Evolutionary conservation across 1,140 invertebrate species (phyloP), one percentile per base, ranked within the genome.

Genomic region (Archegozetes longisetosus): DNA sequence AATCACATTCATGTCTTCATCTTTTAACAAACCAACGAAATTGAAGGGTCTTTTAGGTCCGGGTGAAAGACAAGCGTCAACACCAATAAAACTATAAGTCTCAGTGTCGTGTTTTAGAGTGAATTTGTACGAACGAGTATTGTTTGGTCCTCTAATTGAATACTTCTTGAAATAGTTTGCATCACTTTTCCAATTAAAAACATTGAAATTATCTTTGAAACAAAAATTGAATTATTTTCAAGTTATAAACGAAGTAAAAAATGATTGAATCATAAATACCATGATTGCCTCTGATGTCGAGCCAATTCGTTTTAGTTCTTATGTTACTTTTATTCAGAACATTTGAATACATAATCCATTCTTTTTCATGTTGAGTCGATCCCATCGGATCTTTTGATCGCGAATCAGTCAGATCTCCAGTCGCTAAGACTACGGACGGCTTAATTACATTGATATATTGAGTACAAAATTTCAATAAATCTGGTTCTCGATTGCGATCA

Each of bases 271-370:
- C 27, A 20, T 52, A 64, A 66, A 70, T 76, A 91, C 88, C 90
- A 82, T 95, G 91, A 78, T 95, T 95, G 71, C 91, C 91, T 73
- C 89, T 77, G 60, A 92, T 84, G 74, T 94, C 91, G 50, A 94
- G 73, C 88, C 89, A 94, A 12, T 79, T 73, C 3, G 85, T 87
- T 69, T 79, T 81, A 52, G 82, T 74, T 29, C 72, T 73, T 23
- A 88, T 77, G 64, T 81, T 77, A 61, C 79, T 81, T 62, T 84
- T 77, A 46, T 80, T 75, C 26, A 93, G 74, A 6, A 51, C 3
- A 46, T 53, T 49, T 62, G 79, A 74, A 71, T 95, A 95, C 64
- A 80, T 76, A 61, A 81, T 69, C 90, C 90, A 95, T 76, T 95
- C 91, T 67, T 82, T 78, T 66, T 83, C 71, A 66, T 81, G 82